A percentile compares a stretch with the other conserved stretches of the same genome.
phyloP scores from a whole-genome alignment of 2,113 vertebrate genomes.

The Larimichthys crocea region DNA sequence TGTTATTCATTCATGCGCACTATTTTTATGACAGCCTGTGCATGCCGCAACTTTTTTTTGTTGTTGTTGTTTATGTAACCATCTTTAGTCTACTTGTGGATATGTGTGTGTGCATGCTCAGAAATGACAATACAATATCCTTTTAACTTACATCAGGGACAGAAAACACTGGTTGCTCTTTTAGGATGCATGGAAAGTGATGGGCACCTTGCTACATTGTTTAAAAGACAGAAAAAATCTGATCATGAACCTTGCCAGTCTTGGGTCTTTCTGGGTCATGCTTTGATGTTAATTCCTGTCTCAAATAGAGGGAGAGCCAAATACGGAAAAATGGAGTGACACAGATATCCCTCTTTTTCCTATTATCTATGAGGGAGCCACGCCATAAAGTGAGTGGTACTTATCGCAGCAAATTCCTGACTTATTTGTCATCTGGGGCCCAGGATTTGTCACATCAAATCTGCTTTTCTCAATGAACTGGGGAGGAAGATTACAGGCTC shows the following conservation, averaged over 20 bases:
- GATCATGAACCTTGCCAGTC: not conserved
- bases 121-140: slow-evolving; percentile 9
- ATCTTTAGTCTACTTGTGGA: slow-evolving; percentile 10
- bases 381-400: slow-evolving; percentile 49
- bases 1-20: slow-evolving; percentile 73
- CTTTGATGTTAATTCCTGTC: slow-evolving; percentile 42
- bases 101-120: not conserved
- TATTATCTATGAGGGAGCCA: not conserved
- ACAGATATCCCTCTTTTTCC: slow-evolving; percentile 36
- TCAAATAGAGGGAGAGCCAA: slow-evolving; percentile 24
- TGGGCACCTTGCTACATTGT: not conserved
- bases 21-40: slow-evolving; percentile 62
- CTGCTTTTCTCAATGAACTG: slow-evolving; percentile 74
- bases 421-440: slow-evolving; percentile 74
- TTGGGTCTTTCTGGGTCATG: slow-evolving; percentile 40
- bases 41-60: slow-evolving; percentile 38
- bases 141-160: slow-evolving; percentile 12
- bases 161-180: slow-evolving; percentile 29
- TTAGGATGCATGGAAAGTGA: slow-evolving; percentile 1
- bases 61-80: slow-evolving; percentile 69
- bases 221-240: slow-evolving; percentile 5
- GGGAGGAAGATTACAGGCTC: slow-evolving; percentile 70
- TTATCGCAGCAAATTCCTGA: slow-evolving; percentile 63
- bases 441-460: slow-evolving; percentile 76
- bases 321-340: slow-evolving; percentile 19